Conservation (phyloP, 2,797 vertebrate genomes). For the Lagorchestes hirsutus region DNA sequence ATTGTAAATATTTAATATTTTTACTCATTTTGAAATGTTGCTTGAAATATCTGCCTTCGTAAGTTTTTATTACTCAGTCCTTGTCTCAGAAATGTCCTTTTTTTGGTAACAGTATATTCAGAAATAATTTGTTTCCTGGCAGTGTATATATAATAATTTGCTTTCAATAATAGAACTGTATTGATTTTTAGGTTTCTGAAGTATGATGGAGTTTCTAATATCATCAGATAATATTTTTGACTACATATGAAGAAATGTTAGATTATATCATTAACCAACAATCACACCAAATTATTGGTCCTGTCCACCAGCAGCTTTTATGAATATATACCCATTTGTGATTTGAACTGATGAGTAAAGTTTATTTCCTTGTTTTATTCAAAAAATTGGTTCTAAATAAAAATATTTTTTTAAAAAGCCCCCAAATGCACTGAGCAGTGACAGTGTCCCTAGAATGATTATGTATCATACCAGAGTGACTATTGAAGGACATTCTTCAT, state of each 20-base stretch:
- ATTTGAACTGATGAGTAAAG: neutral
- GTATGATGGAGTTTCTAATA: neutral
- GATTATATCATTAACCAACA: neutral
- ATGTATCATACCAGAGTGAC: neutral
- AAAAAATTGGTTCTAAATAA: constrained; percentile 21
- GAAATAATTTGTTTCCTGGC: neutral
- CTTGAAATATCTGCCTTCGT: neutral
- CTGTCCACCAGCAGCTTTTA: neutral
- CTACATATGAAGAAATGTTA: neutral
- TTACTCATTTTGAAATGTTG: neutral
- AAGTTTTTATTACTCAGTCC: neutral
- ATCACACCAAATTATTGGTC: neutral
- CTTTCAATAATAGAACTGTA: neutral
- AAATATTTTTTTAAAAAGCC: constrained; percentile 23
- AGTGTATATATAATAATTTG: neutral
- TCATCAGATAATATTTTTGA: neutral
- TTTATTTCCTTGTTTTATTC: neutral
- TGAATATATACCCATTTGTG: neutral
- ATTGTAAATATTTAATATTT: neutral
- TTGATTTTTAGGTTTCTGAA: neutral
- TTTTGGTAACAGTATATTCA: neutral
- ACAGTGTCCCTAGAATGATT: neutral
- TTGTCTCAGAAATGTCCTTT: neutral
- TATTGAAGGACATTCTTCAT: neutral
- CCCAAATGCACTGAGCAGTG: constrained; percentile 12